These are phyloP conservation scores for Molorchus minor DNA, from an alignment of 2,888 invertebrate genomes.

Conservation along the genomic window DNA sequence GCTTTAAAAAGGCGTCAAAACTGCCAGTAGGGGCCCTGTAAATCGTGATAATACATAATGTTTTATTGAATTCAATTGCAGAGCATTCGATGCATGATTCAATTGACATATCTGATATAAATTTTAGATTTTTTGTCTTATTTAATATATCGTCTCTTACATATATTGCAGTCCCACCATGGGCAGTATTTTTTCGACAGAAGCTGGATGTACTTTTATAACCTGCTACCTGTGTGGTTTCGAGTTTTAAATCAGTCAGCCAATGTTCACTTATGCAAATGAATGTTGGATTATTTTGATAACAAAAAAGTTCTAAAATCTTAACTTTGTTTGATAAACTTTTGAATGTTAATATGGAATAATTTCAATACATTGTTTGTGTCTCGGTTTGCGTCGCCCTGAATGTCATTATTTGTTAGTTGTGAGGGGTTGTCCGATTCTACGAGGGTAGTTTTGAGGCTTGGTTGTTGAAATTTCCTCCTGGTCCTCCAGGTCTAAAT, in stretches of 20 bases:
- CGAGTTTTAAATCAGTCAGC: conserved; percentile 6
- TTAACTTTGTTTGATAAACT: conserved; percentile 10
- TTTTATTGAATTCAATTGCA: not conserved
- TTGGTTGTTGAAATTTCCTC: too few relatives aligned
- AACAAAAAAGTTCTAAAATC: conserved; percentile 8
- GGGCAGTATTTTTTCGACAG: not conserved
- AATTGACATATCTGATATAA: not conserved
- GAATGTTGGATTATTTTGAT: not conserved
- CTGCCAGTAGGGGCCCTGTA: not conserved
- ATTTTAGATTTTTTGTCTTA: not conserved
- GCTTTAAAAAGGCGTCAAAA: not conserved
- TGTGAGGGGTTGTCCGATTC: too few relatives aligned
- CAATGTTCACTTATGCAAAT: conserved; percentile 13
- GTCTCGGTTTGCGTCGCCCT: not conserved
- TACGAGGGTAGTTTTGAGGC: too few relatives aligned
- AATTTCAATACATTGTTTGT: not conserved
- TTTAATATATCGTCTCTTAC: not conserved
- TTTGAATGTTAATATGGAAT: conserved; percentile 7
- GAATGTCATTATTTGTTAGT: too few relatives aligned
- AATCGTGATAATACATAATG: not conserved
- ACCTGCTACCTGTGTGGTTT: conserved; percentile 1
- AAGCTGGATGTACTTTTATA: conserved; percentile 6
- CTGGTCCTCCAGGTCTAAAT: too few relatives aligned
- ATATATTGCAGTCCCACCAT: conserved; percentile 12
- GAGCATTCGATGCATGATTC: not conserved